Base-by-base conservation (phyloP, 2,797 vertebrate genomes). In the Phalloptychus januarius region DNA sequence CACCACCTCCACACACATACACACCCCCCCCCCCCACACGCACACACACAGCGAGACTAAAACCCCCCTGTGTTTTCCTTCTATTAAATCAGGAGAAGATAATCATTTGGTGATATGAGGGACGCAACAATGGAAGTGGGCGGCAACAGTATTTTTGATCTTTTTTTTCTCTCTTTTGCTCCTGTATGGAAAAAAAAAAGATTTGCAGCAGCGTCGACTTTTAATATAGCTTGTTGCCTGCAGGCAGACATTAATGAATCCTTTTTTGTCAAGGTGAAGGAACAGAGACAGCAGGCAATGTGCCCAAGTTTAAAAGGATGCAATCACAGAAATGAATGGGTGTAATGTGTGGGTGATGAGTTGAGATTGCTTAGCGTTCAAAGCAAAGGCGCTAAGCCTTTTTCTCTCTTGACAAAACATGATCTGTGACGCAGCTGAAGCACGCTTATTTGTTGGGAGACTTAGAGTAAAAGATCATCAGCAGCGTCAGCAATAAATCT, bases 21-120 rank as follows among this genome's bases (percentile, higher is more conserved):
- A 52, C 58, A 36, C 50, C n/a, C n/a, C n/a, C n/a, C n/a, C n/a
- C n/a, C n/a, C 42, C 2, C 42, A 42, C 40, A 40, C 40, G 5
- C 40, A 40, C 40, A 40, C 40, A 42, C 71, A 81, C 92, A 85
- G 81, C 52, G 33, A 65, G 61, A 90, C 91, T 83, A 84, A 83
- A 89, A 86, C 84, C 92, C 89, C 88, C 78, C 36, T 50, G 85
- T 84, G 90, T 87, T 79, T 74, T 71, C 76, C 74, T 84, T 88
- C 86, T 91, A 87, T 84, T 89, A 89, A 80, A 83, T 78, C 72
- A 86, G 85, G 83, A 85, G 87, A 85, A 86, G 85, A 91, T 92
- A 92, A 93, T 93, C 86, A 90, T 90, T 88, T 83, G 78, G 81
- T 85, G 80, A 85, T 90, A 89, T 78, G 89, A 88, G 89, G 89